Conservation (phyloP, 2,797 vertebrate species). For the Sebastes hubbsi region DNA sequence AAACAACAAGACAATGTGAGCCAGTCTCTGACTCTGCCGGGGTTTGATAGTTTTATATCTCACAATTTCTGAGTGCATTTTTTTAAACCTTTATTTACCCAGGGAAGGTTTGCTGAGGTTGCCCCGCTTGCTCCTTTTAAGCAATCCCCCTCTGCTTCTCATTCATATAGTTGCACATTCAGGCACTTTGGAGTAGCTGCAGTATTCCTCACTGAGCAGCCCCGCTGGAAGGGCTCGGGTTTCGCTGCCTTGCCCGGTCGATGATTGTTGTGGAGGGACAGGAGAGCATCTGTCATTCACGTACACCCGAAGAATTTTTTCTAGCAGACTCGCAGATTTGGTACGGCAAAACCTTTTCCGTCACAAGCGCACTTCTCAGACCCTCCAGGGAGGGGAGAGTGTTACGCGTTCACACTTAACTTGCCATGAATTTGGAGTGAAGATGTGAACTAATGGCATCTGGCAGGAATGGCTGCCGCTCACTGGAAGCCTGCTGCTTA, state of each 20-base stretch:
- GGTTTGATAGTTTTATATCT: slow-evolving; percentile 17
- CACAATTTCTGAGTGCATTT: background rate
- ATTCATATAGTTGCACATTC: slow-evolving; percentile 1
- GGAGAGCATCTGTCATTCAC: slow-evolving; percentile 21
- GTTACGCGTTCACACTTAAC: slow-evolving; percentile 34
- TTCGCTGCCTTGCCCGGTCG: background rate
- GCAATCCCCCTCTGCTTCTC: background rate
- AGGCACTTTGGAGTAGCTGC: slow-evolving; percentile 10
- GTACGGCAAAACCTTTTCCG: slow-evolving; percentile 18
- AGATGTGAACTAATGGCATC: slow-evolving; percentile 61
- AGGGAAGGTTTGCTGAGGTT: background rate
- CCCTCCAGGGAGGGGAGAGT: slow-evolving; percentile 16
- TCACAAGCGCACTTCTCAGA: slow-evolving; percentile 2
- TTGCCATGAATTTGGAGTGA: slow-evolving; percentile 43
- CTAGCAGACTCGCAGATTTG: slow-evolving; percentile 4
- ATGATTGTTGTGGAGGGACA: slow-evolving; percentile 1
- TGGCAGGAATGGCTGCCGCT: slow-evolving; percentile 59
- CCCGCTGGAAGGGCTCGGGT: background rate
- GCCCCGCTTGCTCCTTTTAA: background rate
- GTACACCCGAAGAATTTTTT: background rate
- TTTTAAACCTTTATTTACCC: slow-evolving; percentile 24
- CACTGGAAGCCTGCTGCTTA: slow-evolving; percentile 47
- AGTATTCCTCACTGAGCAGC: background rate
- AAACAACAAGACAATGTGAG: slow-evolving; percentile 22
- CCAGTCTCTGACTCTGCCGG: slow-evolving; percentile 16